A percentile compares a stretch with the other conserved stretches of the same genome.
Conservation (phyloP, 2,113 vertebrate species). For the Anolis carolinensis region DNA sequence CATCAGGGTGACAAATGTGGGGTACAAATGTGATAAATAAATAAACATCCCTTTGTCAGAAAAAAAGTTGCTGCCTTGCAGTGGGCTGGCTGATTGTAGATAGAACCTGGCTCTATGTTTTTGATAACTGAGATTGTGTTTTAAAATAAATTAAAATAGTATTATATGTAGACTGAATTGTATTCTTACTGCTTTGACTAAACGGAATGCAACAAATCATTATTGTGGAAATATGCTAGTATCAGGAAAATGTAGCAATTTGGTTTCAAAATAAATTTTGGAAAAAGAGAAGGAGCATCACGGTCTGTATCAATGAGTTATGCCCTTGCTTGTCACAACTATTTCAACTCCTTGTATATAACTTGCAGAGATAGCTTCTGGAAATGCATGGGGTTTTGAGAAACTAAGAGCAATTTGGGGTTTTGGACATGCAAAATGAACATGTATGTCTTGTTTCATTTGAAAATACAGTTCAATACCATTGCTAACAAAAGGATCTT, state of each 20-base stretch:
- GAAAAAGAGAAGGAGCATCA: too few relatives aligned
- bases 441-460: background rate
- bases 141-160: too few relatives aligned
- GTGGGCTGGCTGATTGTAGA: background rate
- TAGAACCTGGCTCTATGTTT: background rate
- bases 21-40: too few relatives aligned
- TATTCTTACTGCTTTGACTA: background rate
- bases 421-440: too few relatives aligned
- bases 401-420: background rate
- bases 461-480: background rate
- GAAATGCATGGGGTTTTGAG: background rate
- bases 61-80: too few relatives aligned
- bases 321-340: background rate
- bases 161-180: background rate
- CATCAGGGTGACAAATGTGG: too few relatives aligned
- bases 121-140: background rate
- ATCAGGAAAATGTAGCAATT: too few relatives aligned
- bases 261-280: too few relatives aligned
- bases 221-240: background rate
- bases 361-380: background rate
- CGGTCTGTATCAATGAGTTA: background rate
- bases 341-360: fast-evolving
- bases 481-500: background rate
- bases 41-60: too few relatives aligned
- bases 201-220: background rate